phyloP scores from a whole-genome alignment of 2,797 vertebrate genomes.

The Echeneis naucrates region DNA sequence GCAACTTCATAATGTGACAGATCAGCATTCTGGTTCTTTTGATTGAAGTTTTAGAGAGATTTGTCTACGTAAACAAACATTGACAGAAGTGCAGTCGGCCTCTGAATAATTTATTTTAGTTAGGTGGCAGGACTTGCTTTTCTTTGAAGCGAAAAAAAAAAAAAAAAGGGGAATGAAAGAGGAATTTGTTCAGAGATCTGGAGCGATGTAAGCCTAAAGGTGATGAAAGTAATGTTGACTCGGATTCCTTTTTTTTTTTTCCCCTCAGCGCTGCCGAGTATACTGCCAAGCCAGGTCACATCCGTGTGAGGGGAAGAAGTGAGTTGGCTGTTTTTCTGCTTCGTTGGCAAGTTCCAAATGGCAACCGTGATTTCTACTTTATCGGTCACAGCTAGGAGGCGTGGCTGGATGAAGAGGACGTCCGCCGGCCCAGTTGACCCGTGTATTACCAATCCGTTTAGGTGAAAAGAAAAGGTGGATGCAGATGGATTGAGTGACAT shows the following conservation, averaged over 20 bases:
- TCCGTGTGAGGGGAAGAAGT: constrained; percentile 20
- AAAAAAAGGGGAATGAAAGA: constrained; percentile 23
- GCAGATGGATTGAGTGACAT: constrained; percentile 16
- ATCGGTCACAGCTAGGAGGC: constrained; percentile 47
- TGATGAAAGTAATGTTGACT: constrained; percentile 59
- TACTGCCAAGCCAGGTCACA: constrained; percentile 48
- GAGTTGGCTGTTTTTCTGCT: constrained; percentile 52
- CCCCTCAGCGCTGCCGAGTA: constrained; percentile 24
- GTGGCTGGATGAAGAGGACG: constrained; percentile 22
- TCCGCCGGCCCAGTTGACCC: constrained; percentile 14
- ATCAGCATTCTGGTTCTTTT: constrained; percentile 37
- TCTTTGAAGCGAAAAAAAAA: constrained; percentile 34
- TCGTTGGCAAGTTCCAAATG: constrained; percentile 6
- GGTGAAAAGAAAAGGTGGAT: constrained; percentile 15
- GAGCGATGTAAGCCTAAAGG: constrained; percentile 35
- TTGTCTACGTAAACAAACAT: constrained; percentile 62
- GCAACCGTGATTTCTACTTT: constrained; percentile 45
- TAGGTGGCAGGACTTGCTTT: background rate
- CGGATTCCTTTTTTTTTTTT: constrained; percentile 31
- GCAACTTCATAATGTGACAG: constrained; percentile 50
- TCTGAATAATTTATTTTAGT: constrained; percentile 36
- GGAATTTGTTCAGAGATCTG: constrained; percentile 55
- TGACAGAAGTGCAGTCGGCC: constrained; percentile 50
- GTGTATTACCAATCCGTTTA: constrained; percentile 14
- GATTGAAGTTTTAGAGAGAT: constrained; percentile 48